Conservation (phyloP, 2,888 invertebrate species). For the Nowickia ferox region DNA sequence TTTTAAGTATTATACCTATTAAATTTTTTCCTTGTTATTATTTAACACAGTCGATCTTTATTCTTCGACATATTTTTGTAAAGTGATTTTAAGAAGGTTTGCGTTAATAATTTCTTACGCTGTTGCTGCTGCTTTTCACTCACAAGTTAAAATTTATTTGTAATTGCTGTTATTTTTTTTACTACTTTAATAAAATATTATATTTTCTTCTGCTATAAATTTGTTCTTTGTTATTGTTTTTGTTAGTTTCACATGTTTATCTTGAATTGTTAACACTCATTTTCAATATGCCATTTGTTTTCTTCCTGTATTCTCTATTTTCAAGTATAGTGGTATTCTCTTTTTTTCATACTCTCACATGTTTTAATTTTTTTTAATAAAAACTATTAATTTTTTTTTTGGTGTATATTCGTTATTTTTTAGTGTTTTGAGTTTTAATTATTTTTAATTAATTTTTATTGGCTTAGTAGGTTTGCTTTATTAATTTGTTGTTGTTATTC, state of each 20-base stretch:
- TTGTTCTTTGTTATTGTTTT: constrained; percentile 44
- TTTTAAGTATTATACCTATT: background rate
- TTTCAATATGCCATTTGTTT: constrained; percentile 23
- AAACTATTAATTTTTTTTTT: constrained; percentile 14
- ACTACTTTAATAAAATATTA: constrained; percentile 42
- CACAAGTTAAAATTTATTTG: constrained; percentile 43
- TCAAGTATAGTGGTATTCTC: background rate
- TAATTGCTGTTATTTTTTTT: constrained; percentile 45
- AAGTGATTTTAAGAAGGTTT: constrained; percentile 65
- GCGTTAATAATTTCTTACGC: constrained; percentile 61
- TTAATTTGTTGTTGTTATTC: constrained; percentile 24
- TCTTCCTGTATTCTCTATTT: background rate
- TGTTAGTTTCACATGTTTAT: constrained; percentile 62
- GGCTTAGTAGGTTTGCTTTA: background rate
- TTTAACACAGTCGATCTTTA: constrained; percentile 52
- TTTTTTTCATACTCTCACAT: constrained; percentile 15
- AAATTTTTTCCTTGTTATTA: constrained; percentile 10
- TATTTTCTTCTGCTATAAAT: constrained; percentile 42
- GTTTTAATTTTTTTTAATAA: constrained; percentile 23
- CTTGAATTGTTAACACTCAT: constrained; percentile 53
- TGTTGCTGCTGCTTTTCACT: constrained; percentile 34
- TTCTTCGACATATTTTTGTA: constrained; percentile 57
- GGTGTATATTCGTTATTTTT: constrained; percentile 6
- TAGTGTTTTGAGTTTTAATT: constrained; percentile 17
- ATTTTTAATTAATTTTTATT: constrained; percentile 27